Base-by-base conservation (phyloP, 2,113 vertebrate species). In the Heterotilapia buettikoferi region DNA sequence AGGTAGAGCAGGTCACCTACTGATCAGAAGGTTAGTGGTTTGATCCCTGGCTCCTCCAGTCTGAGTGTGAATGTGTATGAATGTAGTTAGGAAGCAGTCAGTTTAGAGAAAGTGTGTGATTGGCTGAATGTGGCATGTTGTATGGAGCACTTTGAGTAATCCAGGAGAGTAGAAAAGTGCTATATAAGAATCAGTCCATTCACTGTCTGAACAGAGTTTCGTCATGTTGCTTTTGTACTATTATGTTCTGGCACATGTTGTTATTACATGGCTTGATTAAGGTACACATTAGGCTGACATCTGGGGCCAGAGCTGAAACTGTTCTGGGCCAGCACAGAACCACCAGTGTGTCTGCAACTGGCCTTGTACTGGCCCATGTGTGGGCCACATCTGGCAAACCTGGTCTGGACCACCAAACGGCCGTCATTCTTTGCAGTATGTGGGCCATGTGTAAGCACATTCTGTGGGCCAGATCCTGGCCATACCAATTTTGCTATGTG, bases 201-300 rank as follows among this genome's bases (percentile, higher is more conserved):
- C 54, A 56, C 21, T 56, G 54, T 57, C 54, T 57, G 21, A 56
- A 56, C 21, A 26, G 54, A 26, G 21, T 56, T 56, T 56, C 13
- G 54, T 1, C 21, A 57, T 57, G 54, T 1, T 57, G 21, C 12
- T 57, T 57, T 14, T 57, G 54, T 12, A 56, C 0, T 14, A 26
- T 56, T 26, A 14, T 56, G 54, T 56, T 54, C 54, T 5, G 12
- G 54, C 54, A 56, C 54, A 56, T 56, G 54, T 56, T 56, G 54
- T 14, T 56, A 56, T 56, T 56, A 56, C 54, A 5, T 56, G 21
- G 21, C 54, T 56, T 56, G 54, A 14, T 56, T 56, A 56, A 56
- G 21, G 21, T 56, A 2, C 54, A 56, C 4, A 0, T 26, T 56
- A 56, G 54, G 54, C 12, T 0, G 0, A 56, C 21, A 56, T 56